Evolutionary conservation across 2,113 vertebrate genomes (phyloP), one percentile per base, ranked within the genome.

Genomic region (Coptodon rendalli): DNA sequence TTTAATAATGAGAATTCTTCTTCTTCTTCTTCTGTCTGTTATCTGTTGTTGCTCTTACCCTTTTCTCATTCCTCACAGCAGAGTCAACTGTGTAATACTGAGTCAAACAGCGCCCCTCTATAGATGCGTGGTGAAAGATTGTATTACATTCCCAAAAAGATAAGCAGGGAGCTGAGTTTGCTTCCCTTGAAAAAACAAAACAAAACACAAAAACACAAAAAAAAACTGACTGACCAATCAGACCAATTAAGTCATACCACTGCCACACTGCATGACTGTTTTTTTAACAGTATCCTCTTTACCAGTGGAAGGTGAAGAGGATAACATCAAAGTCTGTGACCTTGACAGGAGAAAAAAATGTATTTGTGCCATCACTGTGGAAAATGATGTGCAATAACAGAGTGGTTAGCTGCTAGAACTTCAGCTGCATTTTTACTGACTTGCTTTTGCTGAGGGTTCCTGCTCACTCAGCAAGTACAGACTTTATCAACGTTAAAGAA

Each of bases 161-260:
- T 29, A 76, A 76, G 43, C 71, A 76, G 43, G 71, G 43, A 63
- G 9, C 17, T 12, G 16, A 76, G 71, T 48, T 76, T 29, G 43
- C 2, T 19, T 76, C 1, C 7, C n/a, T 27, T 27, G 38, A 13
- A 2, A 0, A 12, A 8, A 8, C 4, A 17, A 50, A 8, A 17
- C 3, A 2, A 2, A 1, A 7, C 2, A 4, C 4, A n/a, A n/a
- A 16, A 8, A 8, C 40, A 48, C 2, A 3, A 2, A 52, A 52
- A 0, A 22, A 57, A 57, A 3, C 7, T 59, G 14, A 61, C 7
- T 17, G 57, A 61, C 57, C 27, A 71, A 27, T 24, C 66, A 71
- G 13, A 71, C 1, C 34, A 66, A 36, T 38, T 14, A 24, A 71
- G 13, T 71, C n/a, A 27, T 1, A 40, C 2, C 12, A 43, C 31